These are phyloP conservation scores for Globia sparganii DNA, from an alignment of 2,888 invertebrate genomes.

Conservation along the genomic window DNA sequence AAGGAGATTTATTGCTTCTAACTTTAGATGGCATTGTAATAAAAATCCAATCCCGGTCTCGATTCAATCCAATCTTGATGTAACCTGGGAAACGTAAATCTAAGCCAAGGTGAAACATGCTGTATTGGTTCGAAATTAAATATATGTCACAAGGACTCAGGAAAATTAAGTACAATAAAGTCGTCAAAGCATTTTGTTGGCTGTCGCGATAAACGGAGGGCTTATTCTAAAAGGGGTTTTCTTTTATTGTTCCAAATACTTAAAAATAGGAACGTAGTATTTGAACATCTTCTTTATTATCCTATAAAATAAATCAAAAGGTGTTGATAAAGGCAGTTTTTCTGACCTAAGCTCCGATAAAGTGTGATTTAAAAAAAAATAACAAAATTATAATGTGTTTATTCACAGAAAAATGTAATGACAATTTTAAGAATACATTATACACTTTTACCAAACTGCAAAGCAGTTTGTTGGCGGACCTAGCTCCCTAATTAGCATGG, in stretches of 20 bases:
- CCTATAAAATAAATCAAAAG: neutral
- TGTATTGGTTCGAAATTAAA: neutral
- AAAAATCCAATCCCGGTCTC: conserved; percentile 16
- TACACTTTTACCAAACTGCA: neutral
- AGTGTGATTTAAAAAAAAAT: too few species aligned
- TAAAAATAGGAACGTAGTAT: neutral
- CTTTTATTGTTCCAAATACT: neutral
- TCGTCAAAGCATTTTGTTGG: neutral
- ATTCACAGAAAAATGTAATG: too few species aligned
- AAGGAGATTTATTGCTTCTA: neutral
- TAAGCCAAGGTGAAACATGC: conserved; percentile 2
- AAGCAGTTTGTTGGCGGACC: neutral
- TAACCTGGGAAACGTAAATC: neutral
- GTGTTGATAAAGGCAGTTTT: neutral
- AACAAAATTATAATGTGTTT: too few species aligned
- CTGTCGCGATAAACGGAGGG: neutral
- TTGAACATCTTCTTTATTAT: neutral
- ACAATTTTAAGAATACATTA: neutral
- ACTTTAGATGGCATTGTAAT: neutral
- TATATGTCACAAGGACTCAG: neutral
- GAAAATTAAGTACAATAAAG: neutral
- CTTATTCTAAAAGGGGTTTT: neutral
- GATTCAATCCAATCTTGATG: conserved; percentile 1
- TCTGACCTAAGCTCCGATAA: too few species aligned
- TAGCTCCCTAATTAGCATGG: neutral